Conservation (phyloP, 2,113 vertebrate genomes). For the Xenopus borealis region DNA sequence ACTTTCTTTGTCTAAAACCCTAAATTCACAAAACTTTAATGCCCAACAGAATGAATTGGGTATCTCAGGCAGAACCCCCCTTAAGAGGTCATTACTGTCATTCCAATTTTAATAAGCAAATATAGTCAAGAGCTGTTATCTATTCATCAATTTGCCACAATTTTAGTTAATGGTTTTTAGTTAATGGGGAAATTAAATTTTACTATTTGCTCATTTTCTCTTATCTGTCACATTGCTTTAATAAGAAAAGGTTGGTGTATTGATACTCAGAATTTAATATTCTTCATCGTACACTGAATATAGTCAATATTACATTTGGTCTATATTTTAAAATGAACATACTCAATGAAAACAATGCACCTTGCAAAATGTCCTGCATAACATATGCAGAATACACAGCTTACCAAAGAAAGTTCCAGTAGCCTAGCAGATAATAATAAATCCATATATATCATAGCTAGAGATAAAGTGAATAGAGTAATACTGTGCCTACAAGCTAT, state of each 20-base stretch:
- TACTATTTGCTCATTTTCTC: conserved; percentile 29
- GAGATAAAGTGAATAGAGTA: too few relatives aligned
- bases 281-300: conserved; percentile 3
- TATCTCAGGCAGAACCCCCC: conserved; percentile 34
- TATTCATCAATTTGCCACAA: conserved; percentile 27
- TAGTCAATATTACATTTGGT: conserved; percentile 23
- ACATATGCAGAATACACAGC: too few relatives aligned
- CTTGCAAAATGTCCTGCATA: too few relatives aligned
- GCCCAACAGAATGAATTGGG: conserved; percentile 4
- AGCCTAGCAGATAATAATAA: too few relatives aligned
- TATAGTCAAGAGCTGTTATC: conserved; percentile 30
- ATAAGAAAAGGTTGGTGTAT: conserved; percentile 24
- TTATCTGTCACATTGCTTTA: conserved; percentile 28
- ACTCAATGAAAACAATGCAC: neutral
- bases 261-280: conserved; percentile 30
- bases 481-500: too few relatives aligned
- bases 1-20: conserved; percentile 2
- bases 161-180: conserved; percentile 36
- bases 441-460: too few relatives aligned
- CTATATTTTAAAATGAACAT: conserved; percentile 13
- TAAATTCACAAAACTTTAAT: conserved; percentile 6
- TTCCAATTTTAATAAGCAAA: conserved; percentile 43
- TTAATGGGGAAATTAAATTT: conserved; percentile 41
- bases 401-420: too few relatives aligned
- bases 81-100: conserved; percentile 31